Evolutionary conservation across 1,140 invertebrate species (phyloP), one percentile per base, ranked within the genome.

Genomic region (Caenorhabditis brenneri): DNA sequence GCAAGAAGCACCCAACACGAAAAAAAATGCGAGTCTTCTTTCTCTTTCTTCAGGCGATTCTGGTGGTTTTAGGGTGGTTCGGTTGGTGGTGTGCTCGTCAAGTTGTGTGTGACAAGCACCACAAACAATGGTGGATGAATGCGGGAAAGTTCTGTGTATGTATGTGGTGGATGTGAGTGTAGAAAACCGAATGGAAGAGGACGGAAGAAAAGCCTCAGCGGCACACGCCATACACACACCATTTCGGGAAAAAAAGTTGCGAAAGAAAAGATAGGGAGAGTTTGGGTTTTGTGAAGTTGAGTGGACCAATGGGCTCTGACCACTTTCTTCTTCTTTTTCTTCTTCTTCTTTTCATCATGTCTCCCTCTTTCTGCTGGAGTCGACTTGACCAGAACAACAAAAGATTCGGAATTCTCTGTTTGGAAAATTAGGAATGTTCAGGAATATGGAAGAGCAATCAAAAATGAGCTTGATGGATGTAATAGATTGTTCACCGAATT

Each of bases 41-140:
- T 65, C n/a, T n/a, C n/a, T n/a, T n/a, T n/a, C n/a, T n/a, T 36
- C 58, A 36, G 16, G 58, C 22, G 60, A 33, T 65, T 33, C 31
- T 58, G 55, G 55, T 58, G 60, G 49, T 51, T n/a, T n/a, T n/a
- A n/a, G n/a, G n/a, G n/a, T n/a, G 12, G 60, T 4, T 65, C 7
- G 31, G 60, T 10, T 65, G 60, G 60, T 65, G 60, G 60, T 36
- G 60, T 65, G 29, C 60, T 65, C 60, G 39, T 42, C 39, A 5
- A 42, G n/a, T 24, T 58, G 65, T 36, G 31, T 74, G 36, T 46
- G 65, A 74, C 65, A 74, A 74, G 65, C 16, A 42, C 19, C 65
- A 42, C 65, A 74, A 74, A 74, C 65, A 74, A 74, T 74, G 22
- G 65, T 19, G 36, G 65, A 74, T 74, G 65, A 74, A 74, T 74